Base-by-base conservation (phyloP, 2,888 invertebrate species). In the Alitta virens region DNA sequence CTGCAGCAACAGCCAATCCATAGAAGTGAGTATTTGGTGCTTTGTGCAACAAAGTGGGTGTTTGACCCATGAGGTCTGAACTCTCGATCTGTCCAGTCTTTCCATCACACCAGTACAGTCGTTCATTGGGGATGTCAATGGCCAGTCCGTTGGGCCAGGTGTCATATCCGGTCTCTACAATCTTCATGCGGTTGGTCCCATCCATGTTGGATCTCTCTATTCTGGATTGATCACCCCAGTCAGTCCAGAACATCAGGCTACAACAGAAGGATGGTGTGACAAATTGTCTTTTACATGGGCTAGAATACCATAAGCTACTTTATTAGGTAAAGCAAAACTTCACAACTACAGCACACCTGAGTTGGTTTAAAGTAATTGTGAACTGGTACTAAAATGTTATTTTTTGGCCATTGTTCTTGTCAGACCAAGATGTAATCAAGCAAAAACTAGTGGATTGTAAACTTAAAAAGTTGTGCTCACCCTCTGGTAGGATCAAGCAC, bases 81-180 rank as follows among this genome's bases (percentile, higher is more conserved):
- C 69, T 64, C 18, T 72, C 72, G 25, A 78, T 73, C 12, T 64
- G 68, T 62, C 77, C 74, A 24, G 65, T 57, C 26, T 67, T 69
- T 1, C 76, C 78, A 62, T 78, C 76, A n/a, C 71, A 70, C 77
- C 77, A 78, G 62, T 71, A 78, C 23, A 78, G 50, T 2, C 69
- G 66, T 42, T 71, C 72, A 1, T 55, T 70, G 58, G 72, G 74
- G 75, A 92, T 92, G 83, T 96, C 96, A 40, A 96, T 88, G 0
- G 94, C 92, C 69, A 96, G 84, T 1, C 94, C 94, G 68, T 92
- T 93, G 0, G 94, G 94, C 80, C 91, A 91, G 1, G 75, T 71
- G 9, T 68, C 69, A 27, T 92, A 82, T 64, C 91, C 89, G 14
- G 87, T 85, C 14, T 86, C 85, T 0, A 93, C 85, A 46, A 94